Percentiles rank a stretch among this genome's conserved stretches.
phyloP scores from a whole-genome alignment of 1,140 invertebrate species.

The Zaprionus taronus region DNA sequence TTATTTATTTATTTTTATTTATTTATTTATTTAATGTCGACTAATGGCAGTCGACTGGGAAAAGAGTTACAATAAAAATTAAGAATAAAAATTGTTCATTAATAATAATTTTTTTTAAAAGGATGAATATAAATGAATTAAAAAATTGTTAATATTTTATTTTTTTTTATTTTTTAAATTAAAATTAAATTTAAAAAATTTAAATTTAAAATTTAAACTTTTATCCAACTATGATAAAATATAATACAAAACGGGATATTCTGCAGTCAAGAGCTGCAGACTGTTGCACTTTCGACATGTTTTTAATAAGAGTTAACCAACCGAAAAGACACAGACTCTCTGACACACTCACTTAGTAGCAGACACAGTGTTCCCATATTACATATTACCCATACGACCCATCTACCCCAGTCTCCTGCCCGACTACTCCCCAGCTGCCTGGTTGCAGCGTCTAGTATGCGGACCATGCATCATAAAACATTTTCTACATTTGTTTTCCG shows the following conservation, averaged over 20 bases:
- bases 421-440: neutral
- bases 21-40: too few relatives aligned
- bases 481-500: constrained; percentile 16
- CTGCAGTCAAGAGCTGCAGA: neutral
- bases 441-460: neutral
- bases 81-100: too few relatives aligned
- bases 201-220: too few relatives aligned
- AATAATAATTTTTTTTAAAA: too few relatives aligned
- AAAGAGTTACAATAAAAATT: too few relatives aligned
- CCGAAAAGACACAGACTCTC: constrained; percentile 10
- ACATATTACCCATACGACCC: neutral
- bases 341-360: neutral
- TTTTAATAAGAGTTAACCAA: constrained; percentile 52
- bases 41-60: too few relatives aligned
- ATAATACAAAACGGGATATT: neutral
- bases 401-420: neutral
- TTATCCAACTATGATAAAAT: too few relatives aligned
- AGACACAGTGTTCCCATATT: constrained; percentile 7
- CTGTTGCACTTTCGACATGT: neutral
- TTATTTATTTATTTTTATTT: too few relatives aligned
- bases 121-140: too few relatives aligned
- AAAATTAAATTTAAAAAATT: too few relatives aligned
- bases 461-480: constrained; percentile 14
- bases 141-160: too few relatives aligned
- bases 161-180: too few relatives aligned